Evolutionary conservation across 2,797 vertebrate species (phyloP), one percentile per base, ranked within the genome.

Genomic region (Danio tinwini): DNA sequence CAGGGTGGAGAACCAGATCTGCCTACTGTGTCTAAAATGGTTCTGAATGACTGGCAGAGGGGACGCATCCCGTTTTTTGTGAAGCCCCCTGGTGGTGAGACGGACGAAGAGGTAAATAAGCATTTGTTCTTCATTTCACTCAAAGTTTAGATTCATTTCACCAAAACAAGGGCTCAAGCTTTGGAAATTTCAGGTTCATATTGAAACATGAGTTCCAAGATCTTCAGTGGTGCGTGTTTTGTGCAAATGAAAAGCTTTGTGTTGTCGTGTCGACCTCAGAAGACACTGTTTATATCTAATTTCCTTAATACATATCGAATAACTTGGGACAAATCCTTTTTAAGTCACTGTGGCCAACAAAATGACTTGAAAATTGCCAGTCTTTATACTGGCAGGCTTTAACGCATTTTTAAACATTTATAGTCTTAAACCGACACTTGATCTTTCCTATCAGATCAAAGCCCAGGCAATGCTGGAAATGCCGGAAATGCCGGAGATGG

Each of bases 1-100:
- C 87, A 99, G 98, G 97, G 98, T 1, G 97, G 96, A 14, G 98
- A 99, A 83, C 97, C 98, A n/a, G 97, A 99, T 88, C 55, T 96
- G 53, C 82, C 92, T 44, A 97, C 97, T 0, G 97, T 98, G 83
- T 95, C 97, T 83, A 99, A 99, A 90, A 99, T 99, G 97, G 97
- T 99, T 86, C 92, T 99, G 79, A 99, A 99, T 42, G 98, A 99
- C 85, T 99, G 98, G 98, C 98, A 99, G 91, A 92, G 98, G 64
- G 98, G 98, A 80, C 95, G 97, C 5, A 99, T 99, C 81, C 98
- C 98, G 0, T 99, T 97, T 90, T 99, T 98, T 74, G 96, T 99
- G 61, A 98, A 97, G 87, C 98, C 98, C 0, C 97, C 97, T 0
- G 95, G 93, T 63, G 86, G 91, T 42, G 95, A 97, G 17, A 82